Percentiles rank a stretch among this genome's conserved stretches.
Conservation (phyloP, 2,888 invertebrate species). For the Argyra leucocephala region DNA sequence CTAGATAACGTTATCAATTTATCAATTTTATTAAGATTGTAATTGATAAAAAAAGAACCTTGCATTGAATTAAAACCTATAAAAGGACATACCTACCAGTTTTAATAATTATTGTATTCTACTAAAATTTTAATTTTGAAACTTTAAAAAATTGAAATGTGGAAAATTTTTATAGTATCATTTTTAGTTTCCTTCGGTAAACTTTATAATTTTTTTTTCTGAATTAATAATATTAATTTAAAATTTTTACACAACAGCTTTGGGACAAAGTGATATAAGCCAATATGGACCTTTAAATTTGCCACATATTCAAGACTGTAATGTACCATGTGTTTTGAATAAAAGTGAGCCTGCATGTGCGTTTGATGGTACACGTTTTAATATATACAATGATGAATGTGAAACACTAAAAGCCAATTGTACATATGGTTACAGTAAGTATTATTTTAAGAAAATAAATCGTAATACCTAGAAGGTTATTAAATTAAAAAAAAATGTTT, state of each 20-base stretch:
- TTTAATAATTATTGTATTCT: no score
- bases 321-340: conserved; percentile 8
- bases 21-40: no score
- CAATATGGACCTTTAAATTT: background rate
- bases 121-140: no score
- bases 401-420: conserved; percentile 13
- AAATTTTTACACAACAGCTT: background rate
- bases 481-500: background rate
- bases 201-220: no score
- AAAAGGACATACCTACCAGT: no score
- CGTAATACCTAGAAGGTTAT: background rate
- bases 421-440: conserved; percentile 14
- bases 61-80: no score
- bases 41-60: no score
- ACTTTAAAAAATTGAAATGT: background rate
- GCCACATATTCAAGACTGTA: background rate
- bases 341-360: conserved; percentile 14
- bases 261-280: background rate
- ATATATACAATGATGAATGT: conserved; percentile 14
- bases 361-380: conserved; percentile 12
- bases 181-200: background rate
- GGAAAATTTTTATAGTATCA: background rate
- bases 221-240: no score
- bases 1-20: no score
- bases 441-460: background rate